Percentiles rank a stretch among this genome's conserved stretches.
Conservation (phyloP, 2,797 vertebrate species). For the Telmatherina bonti region DNA sequence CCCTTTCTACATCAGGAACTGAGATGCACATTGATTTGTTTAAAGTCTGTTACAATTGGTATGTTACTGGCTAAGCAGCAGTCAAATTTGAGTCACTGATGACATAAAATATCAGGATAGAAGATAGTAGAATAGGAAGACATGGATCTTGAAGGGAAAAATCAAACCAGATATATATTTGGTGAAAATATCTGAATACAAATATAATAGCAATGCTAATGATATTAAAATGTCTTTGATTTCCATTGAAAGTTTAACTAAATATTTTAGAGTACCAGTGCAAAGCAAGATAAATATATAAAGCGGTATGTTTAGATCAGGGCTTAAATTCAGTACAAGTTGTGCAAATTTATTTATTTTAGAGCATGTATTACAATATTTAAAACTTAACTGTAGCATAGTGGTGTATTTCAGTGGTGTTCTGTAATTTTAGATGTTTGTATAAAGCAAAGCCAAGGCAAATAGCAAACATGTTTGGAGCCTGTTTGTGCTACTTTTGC, state of each 20-base stretch:
- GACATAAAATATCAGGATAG: background rate
- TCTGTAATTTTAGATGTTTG: background rate
- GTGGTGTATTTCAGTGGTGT: too few relatives aligned
- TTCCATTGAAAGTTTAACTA: background rate
- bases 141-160: background rate
- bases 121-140: background rate
- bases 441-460: background rate
- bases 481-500: background rate
- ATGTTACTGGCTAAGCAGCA: background rate
- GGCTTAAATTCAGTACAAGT: background rate
- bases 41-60: slow-evolving; percentile 31
- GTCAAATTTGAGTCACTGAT: background rate
- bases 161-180: background rate
- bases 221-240: background rate
- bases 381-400: background rate
- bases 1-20: slow-evolving; percentile 46
- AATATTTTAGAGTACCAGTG: background rate
- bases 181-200: background rate
- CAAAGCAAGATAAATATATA: background rate
- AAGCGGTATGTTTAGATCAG: background rate
- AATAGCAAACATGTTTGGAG: too few relatives aligned
- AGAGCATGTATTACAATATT: too few relatives aligned
- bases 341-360: too few relatives aligned
- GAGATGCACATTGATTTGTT: slow-evolving; percentile 52
- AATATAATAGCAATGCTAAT: too few relatives aligned